phyloP scores from a whole-genome alignment of 2,797 vertebrate genomes.

The Aeoliscus strigatus region DNA sequence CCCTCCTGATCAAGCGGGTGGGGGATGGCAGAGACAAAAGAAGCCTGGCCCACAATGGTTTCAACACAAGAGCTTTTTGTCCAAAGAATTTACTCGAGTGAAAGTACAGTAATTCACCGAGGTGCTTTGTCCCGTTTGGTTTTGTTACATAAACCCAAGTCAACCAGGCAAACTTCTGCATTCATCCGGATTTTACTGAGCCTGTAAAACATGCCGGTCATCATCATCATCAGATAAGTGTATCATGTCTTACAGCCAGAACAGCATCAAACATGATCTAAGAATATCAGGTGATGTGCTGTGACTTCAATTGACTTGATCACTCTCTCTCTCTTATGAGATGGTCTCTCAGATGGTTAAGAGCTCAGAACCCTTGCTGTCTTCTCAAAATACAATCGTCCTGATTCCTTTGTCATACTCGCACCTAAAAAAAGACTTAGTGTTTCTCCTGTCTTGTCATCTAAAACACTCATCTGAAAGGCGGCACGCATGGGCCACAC shows the following conservation, averaged over 20 bases:
- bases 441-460: too few relatives aligned
- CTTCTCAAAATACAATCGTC: too few relatives aligned
- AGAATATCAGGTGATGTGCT: too few relatives aligned
- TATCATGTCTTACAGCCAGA: conserved; percentile 13
- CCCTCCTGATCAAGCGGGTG: conserved; percentile 43
- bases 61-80: conserved; percentile 31
- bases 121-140: conserved; percentile 43
- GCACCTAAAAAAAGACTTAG: too few relatives aligned
- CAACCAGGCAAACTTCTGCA: conserved; percentile 17
- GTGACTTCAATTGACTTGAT: too few relatives aligned
- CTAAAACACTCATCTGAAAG: too few relatives aligned
- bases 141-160: conserved; percentile 34
- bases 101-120: conserved; percentile 48
- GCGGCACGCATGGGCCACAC: too few relatives aligned
- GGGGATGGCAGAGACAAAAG: conserved; percentile 36
- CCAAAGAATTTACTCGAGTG: conserved; percentile 26
- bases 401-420: too few relatives aligned
- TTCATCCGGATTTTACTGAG: conserved; percentile 42
- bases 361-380: too few relatives aligned
- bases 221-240: too few relatives aligned
- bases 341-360: too few relatives aligned
- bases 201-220: conserved; percentile 35
- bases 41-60: conserved; percentile 21
- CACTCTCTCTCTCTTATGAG: too few relatives aligned
- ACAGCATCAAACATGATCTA: conserved; percentile 19